Percentiles rank a stretch among this genome's conserved stretches.
phyloP scores from a whole-genome alignment of 2,888 invertebrate species.

The Mythimna vitellina region DNA sequence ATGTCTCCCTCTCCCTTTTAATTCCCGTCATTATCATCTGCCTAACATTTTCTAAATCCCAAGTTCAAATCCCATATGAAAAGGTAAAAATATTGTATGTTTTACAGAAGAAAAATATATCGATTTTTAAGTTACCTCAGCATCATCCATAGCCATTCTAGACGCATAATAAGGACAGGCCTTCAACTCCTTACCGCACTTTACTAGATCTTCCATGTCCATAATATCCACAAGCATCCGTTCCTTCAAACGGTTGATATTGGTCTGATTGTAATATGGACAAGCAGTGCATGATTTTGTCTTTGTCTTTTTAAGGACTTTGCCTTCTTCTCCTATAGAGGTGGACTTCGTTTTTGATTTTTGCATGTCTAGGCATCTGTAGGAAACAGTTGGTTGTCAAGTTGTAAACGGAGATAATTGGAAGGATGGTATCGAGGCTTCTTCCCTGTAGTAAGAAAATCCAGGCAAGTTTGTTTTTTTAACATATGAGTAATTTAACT shows the following conservation, averaged over 20 bases:
- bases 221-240: slow-evolving; percentile 92
- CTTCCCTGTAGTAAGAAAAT: too few species aligned
- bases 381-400: not conserved
- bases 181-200: slow-evolving; percentile 92
- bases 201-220: slow-evolving; percentile 97
- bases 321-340: slow-evolving; percentile 91
- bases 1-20: not conserved
- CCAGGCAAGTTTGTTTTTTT: not conserved
- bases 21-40: not conserved
- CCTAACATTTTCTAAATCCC: not conserved
- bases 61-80: not conserved
- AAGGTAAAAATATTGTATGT: not conserved
- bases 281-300: slow-evolving; percentile 91
- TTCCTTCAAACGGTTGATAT: slow-evolving; percentile 92
- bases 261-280: slow-evolving; percentile 92
- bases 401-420: too few species aligned
- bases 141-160: slow-evolving; percentile 94
- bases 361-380: slow-evolving; percentile 95
- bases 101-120: not conserved
- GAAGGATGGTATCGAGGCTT: not conserved
- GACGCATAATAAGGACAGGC: slow-evolving; percentile 99
- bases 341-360: slow-evolving; percentile 91
- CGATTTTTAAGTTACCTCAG: slow-evolving; percentile 90
- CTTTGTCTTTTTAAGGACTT: slow-evolving; percentile 92
- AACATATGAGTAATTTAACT: too few species aligned